Base-by-base conservation (phyloP, 2,797 vertebrate species). In the Rhabdophis nuchalis region DNA sequence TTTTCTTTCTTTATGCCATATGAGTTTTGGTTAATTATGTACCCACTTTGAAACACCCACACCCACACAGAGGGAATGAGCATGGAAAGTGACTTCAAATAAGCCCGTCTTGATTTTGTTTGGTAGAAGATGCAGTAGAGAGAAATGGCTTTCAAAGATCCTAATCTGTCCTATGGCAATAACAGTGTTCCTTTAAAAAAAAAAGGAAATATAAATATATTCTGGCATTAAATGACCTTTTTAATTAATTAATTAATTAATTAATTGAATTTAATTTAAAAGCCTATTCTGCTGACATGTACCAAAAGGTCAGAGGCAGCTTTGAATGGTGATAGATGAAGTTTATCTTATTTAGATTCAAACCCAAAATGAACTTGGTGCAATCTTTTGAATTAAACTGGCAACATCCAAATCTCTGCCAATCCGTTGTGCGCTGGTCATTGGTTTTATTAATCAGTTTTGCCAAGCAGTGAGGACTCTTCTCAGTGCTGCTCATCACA, bases 341-440 rank as follows among this genome's bases (percentile, higher is more conserved):
- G 95, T 95, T 97, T 96, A 94, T 90, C 85, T 95, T 96, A 93
- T 95, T 97, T 97, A 96, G 96, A 97, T 97, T 97, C 96, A 96
- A 96, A 93, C 92, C 93, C 93, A 96, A 94, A 96, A 93, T 95
- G 93, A 97, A 97, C 95, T 97, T 96, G 87, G 92, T 95, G 91
- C 93, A 96, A 11, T 96, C 94, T 97, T 97, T 96, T 95, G 95
- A 96, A 97, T 94, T 97, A 97, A 97, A 96, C 95, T 95, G 93
- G 95, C 95, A 94, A 95, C 8, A 20, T 96, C 96, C 95, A 97
- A 96, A 97, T 97, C 97, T 97, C 95, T 96, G 95, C 93, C 97
- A 97, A 97, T 97, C 95, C 96, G 97, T 96, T 97, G 95, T 91
- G 93, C 95, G 94, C 95, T 95, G 89, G 96, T 97, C 94, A 88